Percentiles rank a stretch among this genome's conserved stretches.
These are phyloP conservation scores for Pseudochirops cupreus DNA, from an alignment of 2,797 vertebrate genomes.

Conservation along the genomic window DNA sequence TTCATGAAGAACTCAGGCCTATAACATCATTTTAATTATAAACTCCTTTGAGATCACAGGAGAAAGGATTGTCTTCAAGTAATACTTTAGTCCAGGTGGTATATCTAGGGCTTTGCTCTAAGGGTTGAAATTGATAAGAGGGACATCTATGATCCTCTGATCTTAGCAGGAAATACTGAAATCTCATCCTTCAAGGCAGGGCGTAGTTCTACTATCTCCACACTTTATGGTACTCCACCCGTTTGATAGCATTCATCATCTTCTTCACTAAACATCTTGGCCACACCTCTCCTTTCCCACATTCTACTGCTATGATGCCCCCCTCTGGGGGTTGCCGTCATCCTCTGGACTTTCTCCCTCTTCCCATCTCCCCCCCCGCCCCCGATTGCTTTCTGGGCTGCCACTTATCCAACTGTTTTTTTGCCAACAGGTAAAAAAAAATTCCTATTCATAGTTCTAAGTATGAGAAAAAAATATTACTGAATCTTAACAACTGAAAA, in stretches of 20 bases:
- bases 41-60: not conserved
- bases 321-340: not conserved
- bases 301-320: not conserved
- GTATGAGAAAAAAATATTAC: not conserved
- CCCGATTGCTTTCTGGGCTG: not conserved
- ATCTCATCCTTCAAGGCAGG: not conserved
- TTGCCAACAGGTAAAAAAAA: not conserved
- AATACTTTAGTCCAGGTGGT: not conserved
- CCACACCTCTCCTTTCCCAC: not conserved
- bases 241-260: not conserved
- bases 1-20: not conserved
- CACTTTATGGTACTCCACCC: not conserved
- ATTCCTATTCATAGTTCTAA: not conserved
- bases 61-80: slow-evolving; percentile 18
- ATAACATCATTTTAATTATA: not conserved
- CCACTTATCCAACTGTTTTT: not conserved
- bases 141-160: not conserved
- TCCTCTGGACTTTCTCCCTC: not conserved
- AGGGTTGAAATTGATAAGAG: not conserved
- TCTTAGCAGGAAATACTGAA: not conserved
- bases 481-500: not conserved
- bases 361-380: not conserved
- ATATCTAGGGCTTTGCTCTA: not conserved
- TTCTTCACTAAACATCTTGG: not conserved
- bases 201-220: not conserved